Evolutionary conservation across 2,888 invertebrate species (phyloP), one percentile per base, ranked within the genome.

Genomic region (Agriopis leucophaearia): DNA sequence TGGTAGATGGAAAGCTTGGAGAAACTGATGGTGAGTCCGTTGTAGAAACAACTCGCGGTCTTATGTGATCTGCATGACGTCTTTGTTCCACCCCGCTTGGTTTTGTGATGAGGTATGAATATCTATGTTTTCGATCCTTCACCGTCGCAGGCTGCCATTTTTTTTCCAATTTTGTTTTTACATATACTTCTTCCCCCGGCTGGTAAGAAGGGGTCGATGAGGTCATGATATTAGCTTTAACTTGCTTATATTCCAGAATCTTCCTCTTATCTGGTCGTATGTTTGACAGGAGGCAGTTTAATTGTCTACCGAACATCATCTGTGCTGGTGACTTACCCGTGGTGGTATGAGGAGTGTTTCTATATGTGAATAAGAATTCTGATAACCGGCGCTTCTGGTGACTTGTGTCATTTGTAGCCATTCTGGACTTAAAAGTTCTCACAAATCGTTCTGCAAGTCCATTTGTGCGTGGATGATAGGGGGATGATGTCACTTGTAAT

Each of bases 401-500:
- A 8, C 8, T 47, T 47, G 1, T 12, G 16, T 44, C 27, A 57
- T 4, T 51, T 27, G 51, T 12, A 1, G 51, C n/a, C 51, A 51
- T 51, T 15, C 51, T 27, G 13, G 9, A 12, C 15, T 51, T 51
- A 13, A 51, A 51, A 12, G 51, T 51, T 51, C 51, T 51, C 12
- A 35, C 51, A 51, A 51, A 27, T 3, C 51, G 51, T 12, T 51
- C 51, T 3, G 51, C 51, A 12, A 51, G 35, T 35, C 51, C 51
- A 8, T 51, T 51, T 5, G 51, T 51, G 13, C 51, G 51, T 8
- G 51, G 51, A 51, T 51, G 35, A 51, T 51, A 51, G 7, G 47
- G 47, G 16, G 47, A 16, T 47, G 47, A 47, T 7, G 47, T 51
- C 0, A 51, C 51, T 13, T 51, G 51, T 35, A 51, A 35, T 2